Percentiles rank a stretch among this genome's conserved stretches.
Conservation (phyloP, 2,113 vertebrate genomes). For the Hydrolagus affinis region DNA sequence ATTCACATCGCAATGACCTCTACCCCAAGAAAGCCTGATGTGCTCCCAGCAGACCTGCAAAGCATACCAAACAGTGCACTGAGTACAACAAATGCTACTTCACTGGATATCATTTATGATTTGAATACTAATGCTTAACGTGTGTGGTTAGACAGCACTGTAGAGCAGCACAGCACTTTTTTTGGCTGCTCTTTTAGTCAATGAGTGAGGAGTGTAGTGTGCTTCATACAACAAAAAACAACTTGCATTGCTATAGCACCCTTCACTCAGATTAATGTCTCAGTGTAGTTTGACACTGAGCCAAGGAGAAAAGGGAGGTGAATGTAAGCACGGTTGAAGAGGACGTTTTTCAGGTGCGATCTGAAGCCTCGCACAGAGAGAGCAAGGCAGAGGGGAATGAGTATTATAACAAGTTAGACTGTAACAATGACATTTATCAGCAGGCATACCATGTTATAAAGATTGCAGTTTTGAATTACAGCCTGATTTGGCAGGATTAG, state of each 20-base stretch:
- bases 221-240: neutral
- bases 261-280: neutral
- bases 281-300: too few species aligned
- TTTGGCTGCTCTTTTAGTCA: neutral
- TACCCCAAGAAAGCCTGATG: neutral
- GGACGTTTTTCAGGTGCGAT: neutral
- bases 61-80: neutral
- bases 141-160: neutral
- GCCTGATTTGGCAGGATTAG: neutral
- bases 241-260: neutral
- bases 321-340: too few species aligned
- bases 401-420: too few species aligned
- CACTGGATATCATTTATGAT: constrained; percentile 13
- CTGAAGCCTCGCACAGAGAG: neutral
- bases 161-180: neutral
- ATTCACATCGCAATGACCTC: constrained; percentile 7
- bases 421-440: too few species aligned
- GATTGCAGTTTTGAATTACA: too few species aligned
- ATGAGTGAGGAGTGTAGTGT: neutral
- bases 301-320: too few species aligned
- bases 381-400: too few species aligned
- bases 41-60: neutral
- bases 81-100: neutral
- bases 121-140: neutral
- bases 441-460: too few species aligned